These are phyloP conservation scores for Coilia nasus DNA, from an alignment of 2,797 vertebrate genomes.

Conservation along the genomic window DNA sequence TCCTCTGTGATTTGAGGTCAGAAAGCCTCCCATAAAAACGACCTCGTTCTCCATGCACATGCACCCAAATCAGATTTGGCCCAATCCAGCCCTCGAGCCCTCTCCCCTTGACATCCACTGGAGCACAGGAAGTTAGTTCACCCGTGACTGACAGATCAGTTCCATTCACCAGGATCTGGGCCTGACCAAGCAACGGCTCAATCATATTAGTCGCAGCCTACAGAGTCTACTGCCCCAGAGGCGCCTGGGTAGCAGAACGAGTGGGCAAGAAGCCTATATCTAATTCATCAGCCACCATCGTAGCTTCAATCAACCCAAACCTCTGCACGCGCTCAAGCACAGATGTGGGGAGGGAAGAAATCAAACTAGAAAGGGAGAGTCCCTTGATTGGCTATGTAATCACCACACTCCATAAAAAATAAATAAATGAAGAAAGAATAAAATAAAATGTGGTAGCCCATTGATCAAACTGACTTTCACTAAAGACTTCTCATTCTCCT, in stretches of 20 bases:
- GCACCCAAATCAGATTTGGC: conserved; percentile 3
- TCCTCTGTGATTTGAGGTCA: not conserved
- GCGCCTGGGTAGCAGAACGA: not conserved
- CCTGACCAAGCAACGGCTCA: not conserved
- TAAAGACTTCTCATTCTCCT: not conserved
- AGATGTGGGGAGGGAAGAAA: not conserved
- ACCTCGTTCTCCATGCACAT: not conserved
- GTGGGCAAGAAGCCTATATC: not conserved
- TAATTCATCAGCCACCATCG: conserved; percentile 5
- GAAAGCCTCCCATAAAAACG: not conserved
- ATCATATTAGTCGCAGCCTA: conserved; percentile 6
- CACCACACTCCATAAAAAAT: not conserved
- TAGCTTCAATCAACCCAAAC: conserved; percentile 1
- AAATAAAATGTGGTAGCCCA: too few species aligned
- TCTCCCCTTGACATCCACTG: not conserved
- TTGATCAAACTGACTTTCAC: not conserved
- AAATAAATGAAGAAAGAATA: not conserved
- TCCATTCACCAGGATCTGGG: not conserved
- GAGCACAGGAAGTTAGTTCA: not conserved
- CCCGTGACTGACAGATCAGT: not conserved
- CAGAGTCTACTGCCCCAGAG: not conserved
- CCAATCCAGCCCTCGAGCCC: not conserved
- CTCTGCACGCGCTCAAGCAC: not conserved
- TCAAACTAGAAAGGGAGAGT: not conserved
- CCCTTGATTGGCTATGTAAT: not conserved